Base-by-base conservation (phyloP, 2,113 vertebrate genomes). In the Chunga burmeisteri region DNA sequence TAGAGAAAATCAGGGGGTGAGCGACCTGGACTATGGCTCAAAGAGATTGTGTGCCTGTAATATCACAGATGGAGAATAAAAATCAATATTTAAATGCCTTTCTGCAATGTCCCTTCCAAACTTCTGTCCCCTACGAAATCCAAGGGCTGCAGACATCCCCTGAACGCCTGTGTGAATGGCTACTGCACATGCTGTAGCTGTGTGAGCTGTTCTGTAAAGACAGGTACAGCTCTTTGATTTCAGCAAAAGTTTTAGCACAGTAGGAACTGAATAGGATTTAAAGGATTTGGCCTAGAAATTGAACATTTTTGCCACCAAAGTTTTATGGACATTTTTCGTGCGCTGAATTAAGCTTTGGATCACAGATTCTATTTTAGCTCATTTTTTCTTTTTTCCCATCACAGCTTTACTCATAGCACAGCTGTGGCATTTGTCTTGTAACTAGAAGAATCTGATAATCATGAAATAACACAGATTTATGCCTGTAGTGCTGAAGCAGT, bases 381-480 rank as follows among this genome's bases (percentile, higher is more conserved):
- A 17, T 29, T 40, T 84, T 94, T 78, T 93, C 56, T 91, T 36
- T 13, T 36, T 75, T 61, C 75, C 81, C 65, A 30, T 94, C 44
- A 82, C 81, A 96, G 46, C 56, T 79, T 73, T 92, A 91, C 72
- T 96, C 36, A 22, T 56, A 87, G 40, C 8, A 13, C 81, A 81
- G 62, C 81, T 95, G 61, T 86, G 74, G 40, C 94, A 80, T 95
- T 97, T 96, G 87, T 87, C 87, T 95, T 94, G 75, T 93, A 92
- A 83, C 70, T 78, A 72, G 87, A 88, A 96, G 80, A 73, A 91
- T 87, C 82, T 91, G 84, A 89, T 96, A 95, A 87, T 97, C 78
- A 47, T 81, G 87, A 93, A 94, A 86, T 84, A 93, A 70, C 75
- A 52, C 75, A 95, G 94, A 96, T 96, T 92, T 94, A 88, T 96